Base-by-base conservation (phyloP, 2,113 vertebrate species). In the Eubucco bourcierii region DNA sequence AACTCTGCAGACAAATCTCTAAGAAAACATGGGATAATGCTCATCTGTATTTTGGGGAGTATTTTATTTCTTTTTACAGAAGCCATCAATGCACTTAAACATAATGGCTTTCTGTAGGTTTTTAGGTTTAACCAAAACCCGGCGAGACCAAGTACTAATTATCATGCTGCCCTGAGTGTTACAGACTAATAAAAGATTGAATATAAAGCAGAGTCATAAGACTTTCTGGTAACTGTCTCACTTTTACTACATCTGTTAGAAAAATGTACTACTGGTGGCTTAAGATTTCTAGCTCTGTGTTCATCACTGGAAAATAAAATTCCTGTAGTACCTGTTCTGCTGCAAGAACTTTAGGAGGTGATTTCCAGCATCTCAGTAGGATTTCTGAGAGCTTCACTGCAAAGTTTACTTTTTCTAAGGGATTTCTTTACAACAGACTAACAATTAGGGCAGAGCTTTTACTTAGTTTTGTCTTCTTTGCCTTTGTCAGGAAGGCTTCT, bases 1-100 rank as follows among this genome's bases (percentile, higher is more conserved):
- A 93, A 93, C 94, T 90, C 92, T 93, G 91, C 84, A 25, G 1
- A 90, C 91, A 96, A 93, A 96, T 94, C 90, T 94, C 87, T 94
- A 93, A 84, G 86, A 94, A 97, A 97, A 95, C 74, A 84, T 88
- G 78, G 84, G 70, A 94, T 93, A 96, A 93, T 71, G 58, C 95
- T 95, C 88, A 88, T 93, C 87, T 90, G 72, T 86, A 63, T 79
- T 95, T 93, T 15, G 0, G 47, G 52, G 44, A 58, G 16, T 46
- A 72, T 20, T 82, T 93, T 94, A 92, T 86, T 92, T 50, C 44
- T 84, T 95, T 88, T 71, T 77, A 87, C 89, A 88, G 75, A 93
- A 59, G 71, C 80, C 91, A 84, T 86, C 74, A 86, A 65, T 90
- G 80, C 72, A 79, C 84, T 59, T 91, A 96, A 93, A 95, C 90